These are phyloP conservation scores for Thecophora atra DNA, from an alignment of 2,888 invertebrate genomes.

Conservation along the genomic window DNA sequence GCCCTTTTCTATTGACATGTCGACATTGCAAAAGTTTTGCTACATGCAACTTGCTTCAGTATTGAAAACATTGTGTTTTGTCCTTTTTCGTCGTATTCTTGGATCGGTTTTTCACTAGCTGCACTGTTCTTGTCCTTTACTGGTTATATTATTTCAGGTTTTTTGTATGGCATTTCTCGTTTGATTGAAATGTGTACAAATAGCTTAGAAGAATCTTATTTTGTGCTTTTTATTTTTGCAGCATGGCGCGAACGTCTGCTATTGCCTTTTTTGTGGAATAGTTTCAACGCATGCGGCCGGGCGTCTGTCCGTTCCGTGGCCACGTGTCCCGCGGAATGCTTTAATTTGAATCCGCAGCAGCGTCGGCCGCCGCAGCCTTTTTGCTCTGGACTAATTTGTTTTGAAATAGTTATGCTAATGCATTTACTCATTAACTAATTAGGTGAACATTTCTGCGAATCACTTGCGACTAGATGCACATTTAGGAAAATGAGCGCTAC, in stretches of 20 bases:
- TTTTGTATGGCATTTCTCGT: neutral
- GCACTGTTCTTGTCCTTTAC: neutral
- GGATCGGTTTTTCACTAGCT: neutral
- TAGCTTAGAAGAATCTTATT: conserved; percentile 16
- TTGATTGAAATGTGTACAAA: conserved; percentile 32
- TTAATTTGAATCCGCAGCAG: conserved; percentile 24
- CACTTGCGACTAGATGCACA: neutral
- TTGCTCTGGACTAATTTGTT: conserved; percentile 26
- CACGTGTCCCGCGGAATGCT: conserved; percentile 39
- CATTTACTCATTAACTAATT: conserved; percentile 30
- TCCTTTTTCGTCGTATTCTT: conserved; percentile 23
- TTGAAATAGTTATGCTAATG: conserved; percentile 32
- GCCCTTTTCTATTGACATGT: neutral
- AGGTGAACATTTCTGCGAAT: conserved; percentile 26
- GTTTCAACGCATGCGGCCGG: conserved; percentile 18
- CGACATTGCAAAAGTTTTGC: neutral
- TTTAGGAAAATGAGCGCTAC: neutral
- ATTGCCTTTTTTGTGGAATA: conserved; percentile 33
- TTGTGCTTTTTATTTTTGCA: neutral
- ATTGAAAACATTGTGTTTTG: conserved; percentile 24
- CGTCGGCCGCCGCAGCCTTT: neutral
- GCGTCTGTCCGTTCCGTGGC: conserved; percentile 26
- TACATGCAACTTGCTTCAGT: neutral
- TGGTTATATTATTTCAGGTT: neutral
- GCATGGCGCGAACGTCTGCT: conserved; percentile 10